Evolutionary conservation across 2,113 vertebrate genomes (phyloP), one percentile per base, ranked within the genome.

Genomic region (Indicator maculatus): DNA sequence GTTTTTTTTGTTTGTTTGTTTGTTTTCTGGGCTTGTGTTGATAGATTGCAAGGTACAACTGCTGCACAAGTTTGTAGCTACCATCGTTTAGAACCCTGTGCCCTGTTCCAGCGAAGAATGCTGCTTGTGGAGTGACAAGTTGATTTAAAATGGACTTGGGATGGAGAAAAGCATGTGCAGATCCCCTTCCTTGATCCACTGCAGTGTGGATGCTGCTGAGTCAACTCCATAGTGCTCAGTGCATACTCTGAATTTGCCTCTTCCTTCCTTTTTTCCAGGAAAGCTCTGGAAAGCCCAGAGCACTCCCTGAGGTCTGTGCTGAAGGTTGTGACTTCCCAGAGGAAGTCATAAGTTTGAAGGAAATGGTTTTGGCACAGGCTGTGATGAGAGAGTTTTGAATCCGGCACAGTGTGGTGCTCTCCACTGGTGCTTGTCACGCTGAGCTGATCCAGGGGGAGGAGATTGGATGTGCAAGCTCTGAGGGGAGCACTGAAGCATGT

Each of bases 391-490:
- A 4, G 19, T 20, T 10, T 5, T 17, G 45, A 14, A 76, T 1
- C 8, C 3, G 45, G 39, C 3, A 17, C 45, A 2, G 14, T 0
- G 6, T 1, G 73, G 6, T 55, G 59, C 28, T 56, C n/a, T 52
- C 44, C 5, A 6, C 13, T 4, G 33, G 41, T 8, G 44, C 38
- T 19, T 50, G 16, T 6, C 13, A 17, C 2, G 9, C 19, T 5
- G 7, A 6, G 59, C 45, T 16, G 53, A 3, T 9, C 9, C 1
- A 0, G 28, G 5, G 13, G 19, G 18, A 52, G 50, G 21, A 28
- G 5, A 6, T 0, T 10, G 69, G 70, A 26, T 20, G 31, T 0
- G 0, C 2, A 5, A 31, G 55, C 24, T 60, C 14, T 0, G 1
- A 4, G 53, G 52, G 11, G 24, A 36, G 9, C 1, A 2, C 12